Percentiles rank a stretch among this genome's conserved stretches.
These are phyloP conservation scores for Graphium colonna DNA, from an alignment of 2,888 invertebrate genomes.

Conservation along the genomic window DNA sequence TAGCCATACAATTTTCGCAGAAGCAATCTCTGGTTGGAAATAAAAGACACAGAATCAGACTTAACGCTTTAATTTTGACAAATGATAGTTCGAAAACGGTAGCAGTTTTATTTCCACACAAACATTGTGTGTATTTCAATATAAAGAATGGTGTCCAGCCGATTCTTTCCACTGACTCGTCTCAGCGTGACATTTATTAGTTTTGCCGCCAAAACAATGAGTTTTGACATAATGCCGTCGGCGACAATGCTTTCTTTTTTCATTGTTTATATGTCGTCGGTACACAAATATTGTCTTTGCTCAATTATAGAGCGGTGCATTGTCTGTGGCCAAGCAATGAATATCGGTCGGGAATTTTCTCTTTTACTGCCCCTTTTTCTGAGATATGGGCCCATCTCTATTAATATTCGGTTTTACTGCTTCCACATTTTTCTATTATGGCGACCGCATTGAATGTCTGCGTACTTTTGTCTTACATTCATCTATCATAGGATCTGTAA, in stretches of 20 bases:
- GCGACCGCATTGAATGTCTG: conserved; percentile 31
- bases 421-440: conserved; percentile 50
- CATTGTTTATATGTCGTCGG: conserved; percentile 53
- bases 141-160: conserved; percentile 34
- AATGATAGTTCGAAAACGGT: conserved; percentile 54
- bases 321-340: conserved; percentile 48
- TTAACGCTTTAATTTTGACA: conserved; percentile 62
- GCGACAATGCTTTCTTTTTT: conserved; percentile 42
- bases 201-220: conserved; percentile 60
- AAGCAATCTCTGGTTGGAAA: conserved; percentile 12
- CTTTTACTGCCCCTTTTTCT: conserved; percentile 48
- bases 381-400: conserved; percentile 34
- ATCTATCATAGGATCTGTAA: conserved; percentile 6
- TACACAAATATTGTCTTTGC: conserved; percentile 67
- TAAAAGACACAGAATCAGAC: conserved; percentile 22
- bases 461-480: conserved; percentile 14
- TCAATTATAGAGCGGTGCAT: conserved; percentile 69
- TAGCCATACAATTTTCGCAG: no score
- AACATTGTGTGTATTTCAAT: conserved; percentile 36
- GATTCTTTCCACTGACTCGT: conserved; percentile 42
- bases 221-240: conserved; percentile 23
- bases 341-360: conserved; percentile 53
- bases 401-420: conserved; percentile 56
- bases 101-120: conserved; percentile 51
- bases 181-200: conserved; percentile 61